Percentiles rank a stretch among this genome's conserved stretches.
These are phyloP conservation scores for Jordanella pulchra DNA, from an alignment of 2,797 vertebrate genomes.

Conservation along the genomic window DNA sequence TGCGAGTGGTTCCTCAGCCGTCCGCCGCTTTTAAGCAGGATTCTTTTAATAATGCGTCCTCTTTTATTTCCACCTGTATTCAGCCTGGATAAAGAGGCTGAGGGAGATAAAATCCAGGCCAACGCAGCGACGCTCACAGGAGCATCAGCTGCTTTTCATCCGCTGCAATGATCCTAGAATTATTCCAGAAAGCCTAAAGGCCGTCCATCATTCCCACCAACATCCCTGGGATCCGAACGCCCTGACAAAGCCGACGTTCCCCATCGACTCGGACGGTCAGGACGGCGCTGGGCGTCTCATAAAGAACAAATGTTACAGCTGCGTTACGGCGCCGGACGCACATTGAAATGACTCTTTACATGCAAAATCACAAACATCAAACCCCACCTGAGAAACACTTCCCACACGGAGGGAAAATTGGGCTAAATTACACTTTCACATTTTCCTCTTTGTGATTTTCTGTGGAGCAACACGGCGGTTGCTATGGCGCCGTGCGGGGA, in stretches of 20 bases:
- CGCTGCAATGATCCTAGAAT: conserved; percentile 8
- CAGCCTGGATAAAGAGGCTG: neutral
- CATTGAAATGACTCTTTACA: neutral
- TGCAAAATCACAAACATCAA: conserved; percentile 1
- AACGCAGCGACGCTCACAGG: neutral
- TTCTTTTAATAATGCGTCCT: neutral
- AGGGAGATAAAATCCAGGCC: neutral
- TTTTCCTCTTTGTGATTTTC: conserved; percentile 9
- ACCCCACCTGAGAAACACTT: neutral
- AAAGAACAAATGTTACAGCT: neutral
- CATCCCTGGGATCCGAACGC: neutral
- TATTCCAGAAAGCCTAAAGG: neutral
- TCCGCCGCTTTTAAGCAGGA: neutral
- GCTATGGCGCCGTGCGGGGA: neutral
- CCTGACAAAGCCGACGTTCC: neutral
- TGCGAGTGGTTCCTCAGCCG: neutral
- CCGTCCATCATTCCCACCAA: neutral
- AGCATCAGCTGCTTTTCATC: neutral
- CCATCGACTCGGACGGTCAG: neutral
- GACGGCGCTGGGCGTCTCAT: neutral
- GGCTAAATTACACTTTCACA: conserved; percentile 13
- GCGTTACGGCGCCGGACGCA: too few species aligned
- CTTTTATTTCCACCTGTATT: neutral
- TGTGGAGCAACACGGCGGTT: neutral
- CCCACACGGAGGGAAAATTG: neutral